Evolutionary conservation across 2,113 vertebrate species (phyloP).

Genomic region (Corvus hawaiiensis): DNA sequence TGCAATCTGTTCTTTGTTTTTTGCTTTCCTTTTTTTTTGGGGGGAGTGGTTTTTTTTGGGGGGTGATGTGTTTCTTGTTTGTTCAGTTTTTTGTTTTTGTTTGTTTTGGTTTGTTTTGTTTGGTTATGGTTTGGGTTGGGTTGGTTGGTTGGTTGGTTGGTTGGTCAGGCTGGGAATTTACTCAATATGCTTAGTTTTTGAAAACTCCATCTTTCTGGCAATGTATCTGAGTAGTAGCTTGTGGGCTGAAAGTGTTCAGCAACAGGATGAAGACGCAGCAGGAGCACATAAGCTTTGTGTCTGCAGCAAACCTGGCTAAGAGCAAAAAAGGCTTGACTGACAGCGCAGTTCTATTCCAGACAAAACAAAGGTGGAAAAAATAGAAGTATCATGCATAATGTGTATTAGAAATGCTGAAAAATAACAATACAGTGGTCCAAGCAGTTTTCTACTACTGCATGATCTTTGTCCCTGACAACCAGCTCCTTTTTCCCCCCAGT

Average conservation of each 20-base stretch:
- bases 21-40: accelerated
- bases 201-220: not conserved
- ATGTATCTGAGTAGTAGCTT: not conserved
- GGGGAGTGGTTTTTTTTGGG: not conserved
- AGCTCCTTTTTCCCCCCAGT: not conserved
- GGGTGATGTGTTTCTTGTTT: not conserved
- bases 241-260: not conserved
- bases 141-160: not conserved
- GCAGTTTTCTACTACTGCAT: not conserved
- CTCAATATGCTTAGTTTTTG: not conserved
- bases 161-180: not conserved
- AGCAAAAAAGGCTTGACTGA: not conserved
- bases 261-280: not conserved
- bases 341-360: not conserved
- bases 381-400: not conserved
- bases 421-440: not conserved
- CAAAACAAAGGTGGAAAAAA: not conserved
- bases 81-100: accelerated
- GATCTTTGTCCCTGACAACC: not conserved
- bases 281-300: not conserved
- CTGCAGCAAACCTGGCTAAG: not conserved
- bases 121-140: not conserved
- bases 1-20: not conserved
- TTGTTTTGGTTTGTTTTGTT: not conserved
- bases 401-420: not conserved